Base-by-base conservation (phyloP, 2,797 vertebrate genomes). In the Trichosurus vulpecula region DNA sequence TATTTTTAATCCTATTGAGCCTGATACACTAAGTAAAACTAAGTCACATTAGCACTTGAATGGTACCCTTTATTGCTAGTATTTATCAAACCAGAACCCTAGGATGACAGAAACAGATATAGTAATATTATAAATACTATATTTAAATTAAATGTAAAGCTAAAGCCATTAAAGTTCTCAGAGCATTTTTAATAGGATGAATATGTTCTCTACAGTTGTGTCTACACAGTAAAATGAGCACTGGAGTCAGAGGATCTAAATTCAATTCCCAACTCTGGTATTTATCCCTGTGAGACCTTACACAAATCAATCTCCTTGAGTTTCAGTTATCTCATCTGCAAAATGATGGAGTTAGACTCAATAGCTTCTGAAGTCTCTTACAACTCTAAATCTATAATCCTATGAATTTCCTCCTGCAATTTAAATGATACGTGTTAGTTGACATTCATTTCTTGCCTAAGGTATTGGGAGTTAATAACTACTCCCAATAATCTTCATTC, bases 181-280 rank as follows among this genome's bases (percentile, higher is more conserved):
- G 90, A 96, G 16, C 52, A 81, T 2, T 93, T 91, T 52, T 95
- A 74, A 54, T 41, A 93, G 90, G 1, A 25, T 81, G 55, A 91
- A 66, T 93, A 92, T 81, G 87, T 92, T 92, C 52, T 93, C 52
- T 94, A 47, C 57, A 89, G 94, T 74, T 94, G 92, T 25, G 47
- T 81, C 41, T 94, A 56, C 0, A 52, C 4, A 51, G 4, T 19
- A 90, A 12, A 35, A 66, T 66, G 4, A 66, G 4, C 4, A 6
- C 13, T n/a, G 35, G 58, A 5, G 13, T 16, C 13, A 66, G 4
- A 66, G 1, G 58, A 66, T 13, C 4, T n/a, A n/a, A 13, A 66
- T 14, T 61, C 11, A 31, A 35, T 61, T n/a, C 58, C 31, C 31
- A n/a, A 16, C 12, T 66, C 4, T 35, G 35, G 13, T 66, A n/a